phyloP scores from a whole-genome alignment of 2,113 vertebrate genomes.

The Seriola quinqueradiata region DNA sequence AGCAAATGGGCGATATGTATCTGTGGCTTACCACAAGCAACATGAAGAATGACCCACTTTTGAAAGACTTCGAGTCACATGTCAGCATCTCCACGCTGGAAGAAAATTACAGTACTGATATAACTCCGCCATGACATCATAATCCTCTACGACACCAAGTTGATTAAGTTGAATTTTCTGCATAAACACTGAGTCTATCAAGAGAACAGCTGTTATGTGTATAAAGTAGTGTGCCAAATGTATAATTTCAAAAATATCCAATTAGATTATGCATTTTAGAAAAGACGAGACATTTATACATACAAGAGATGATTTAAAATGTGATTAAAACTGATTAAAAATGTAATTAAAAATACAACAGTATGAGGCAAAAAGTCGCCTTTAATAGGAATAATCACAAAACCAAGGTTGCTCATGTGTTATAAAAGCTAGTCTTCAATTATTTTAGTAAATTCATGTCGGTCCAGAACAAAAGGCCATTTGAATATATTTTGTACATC shows the following conservation, averaged over 20 bases:
- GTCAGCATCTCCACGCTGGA: background rate
- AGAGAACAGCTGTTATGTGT: background rate
- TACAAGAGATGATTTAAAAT: background rate
- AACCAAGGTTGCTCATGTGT: background rate
- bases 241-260: background rate
- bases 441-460: background rate
- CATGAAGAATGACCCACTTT: conserved; percentile 27
- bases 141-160: background rate
- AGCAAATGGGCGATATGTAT: background rate
- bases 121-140: no score
- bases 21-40: background rate
- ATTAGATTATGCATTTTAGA: background rate
- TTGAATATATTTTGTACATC: background rate
- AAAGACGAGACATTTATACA: background rate
- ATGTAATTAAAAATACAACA: no score
- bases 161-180: background rate
- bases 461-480: background rate
- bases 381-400: background rate
- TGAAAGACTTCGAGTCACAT: background rate
- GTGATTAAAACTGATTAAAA: background rate
- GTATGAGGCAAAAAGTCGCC: background rate
- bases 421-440: background rate
- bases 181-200: background rate
- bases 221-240: background rate
- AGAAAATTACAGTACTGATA: background rate